A percentile compares a stretch with the other conserved stretches of the same genome.
These are phyloP conservation scores for Rhorus exstirpatorius DNA, from an alignment of 2,888 invertebrate species.

Conservation along the genomic window DNA sequence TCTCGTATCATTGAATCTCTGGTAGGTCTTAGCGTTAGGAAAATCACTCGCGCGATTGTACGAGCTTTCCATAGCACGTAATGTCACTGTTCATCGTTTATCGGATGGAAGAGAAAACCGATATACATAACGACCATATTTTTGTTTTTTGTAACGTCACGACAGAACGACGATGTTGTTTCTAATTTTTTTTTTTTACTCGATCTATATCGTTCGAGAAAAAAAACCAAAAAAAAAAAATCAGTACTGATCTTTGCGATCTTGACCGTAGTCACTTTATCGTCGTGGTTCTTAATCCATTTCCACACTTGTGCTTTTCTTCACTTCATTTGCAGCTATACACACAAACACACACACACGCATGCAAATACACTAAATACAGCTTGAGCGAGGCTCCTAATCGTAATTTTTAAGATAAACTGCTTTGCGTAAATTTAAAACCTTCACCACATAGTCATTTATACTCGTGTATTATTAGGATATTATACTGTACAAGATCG, in stretches of 20 bases:
- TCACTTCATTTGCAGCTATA: no score
- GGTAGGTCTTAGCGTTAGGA: slow-evolving; percentile 52
- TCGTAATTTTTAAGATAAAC: background rate
- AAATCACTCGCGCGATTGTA: slow-evolving; percentile 61
- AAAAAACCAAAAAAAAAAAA: background rate
- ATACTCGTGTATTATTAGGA: background rate
- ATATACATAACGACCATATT: slow-evolving; percentile 46
- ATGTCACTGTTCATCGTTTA: slow-evolving; percentile 71
- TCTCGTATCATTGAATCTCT: slow-evolving; percentile 55
- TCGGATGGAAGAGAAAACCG: slow-evolving; percentile 42
- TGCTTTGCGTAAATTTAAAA: background rate
- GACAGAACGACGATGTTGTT: no score
- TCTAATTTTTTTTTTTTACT: no score
- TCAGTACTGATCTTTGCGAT: background rate
- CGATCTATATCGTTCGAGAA: no score
- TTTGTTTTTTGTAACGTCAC: no score
- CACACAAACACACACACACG: no score
- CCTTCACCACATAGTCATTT: background rate
- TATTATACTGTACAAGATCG: no score
- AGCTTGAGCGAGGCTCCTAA: slow-evolving; percentile 5
- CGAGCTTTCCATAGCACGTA: slow-evolving; percentile 68
- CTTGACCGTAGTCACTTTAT: background rate
- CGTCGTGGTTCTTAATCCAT: no score
- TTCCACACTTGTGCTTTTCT: no score
- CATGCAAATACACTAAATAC: no score